Conservation (phyloP, 2,888 invertebrate genomes). For the Coelopa pilipes region DNA sequence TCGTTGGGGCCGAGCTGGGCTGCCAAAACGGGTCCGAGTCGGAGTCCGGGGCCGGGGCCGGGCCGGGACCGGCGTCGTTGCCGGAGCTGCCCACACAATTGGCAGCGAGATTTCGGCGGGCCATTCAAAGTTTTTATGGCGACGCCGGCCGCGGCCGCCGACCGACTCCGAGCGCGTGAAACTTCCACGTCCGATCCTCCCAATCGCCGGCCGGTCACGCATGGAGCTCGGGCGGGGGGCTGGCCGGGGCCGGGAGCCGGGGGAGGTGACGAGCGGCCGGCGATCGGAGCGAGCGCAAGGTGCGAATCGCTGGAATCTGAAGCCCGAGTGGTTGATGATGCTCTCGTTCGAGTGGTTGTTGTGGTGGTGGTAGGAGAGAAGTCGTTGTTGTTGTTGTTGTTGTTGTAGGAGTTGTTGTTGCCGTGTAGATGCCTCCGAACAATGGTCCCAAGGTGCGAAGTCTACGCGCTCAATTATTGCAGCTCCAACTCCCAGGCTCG, state of each 20-base stretch:
- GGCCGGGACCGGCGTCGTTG: background rate
- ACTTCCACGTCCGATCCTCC: background rate
- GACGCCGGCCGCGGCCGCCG: too few species aligned
- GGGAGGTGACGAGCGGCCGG: background rate
- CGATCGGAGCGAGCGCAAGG: background rate
- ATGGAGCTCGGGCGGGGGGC: background rate
- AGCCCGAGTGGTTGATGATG: background rate
- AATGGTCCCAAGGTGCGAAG: too few species aligned
- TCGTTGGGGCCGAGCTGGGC: background rate
- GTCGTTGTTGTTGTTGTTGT: too few species aligned
- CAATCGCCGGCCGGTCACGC: slow-evolving; percentile 13
- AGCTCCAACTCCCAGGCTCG: too few species aligned
- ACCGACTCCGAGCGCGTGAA: background rate
- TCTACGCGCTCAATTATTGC: too few species aligned
- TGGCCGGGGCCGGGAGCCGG: background rate
- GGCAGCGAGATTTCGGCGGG: background rate
- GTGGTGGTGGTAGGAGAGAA: too few species aligned
- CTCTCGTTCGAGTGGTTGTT: slow-evolving; percentile 3
- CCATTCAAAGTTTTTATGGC: too few species aligned
- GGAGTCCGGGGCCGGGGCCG: too few species aligned
- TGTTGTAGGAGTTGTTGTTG: too few species aligned
- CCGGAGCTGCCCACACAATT: slow-evolving; percentile 10
- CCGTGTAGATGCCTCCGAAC: too few species aligned
- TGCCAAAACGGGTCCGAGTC: background rate
- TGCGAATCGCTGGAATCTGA: background rate